Percentiles rank a stretch among this genome's conserved stretches.
These are phyloP conservation scores for Plagodis pulveraria DNA, from an alignment of 2,888 invertebrate genomes.

Conservation along the genomic window DNA sequence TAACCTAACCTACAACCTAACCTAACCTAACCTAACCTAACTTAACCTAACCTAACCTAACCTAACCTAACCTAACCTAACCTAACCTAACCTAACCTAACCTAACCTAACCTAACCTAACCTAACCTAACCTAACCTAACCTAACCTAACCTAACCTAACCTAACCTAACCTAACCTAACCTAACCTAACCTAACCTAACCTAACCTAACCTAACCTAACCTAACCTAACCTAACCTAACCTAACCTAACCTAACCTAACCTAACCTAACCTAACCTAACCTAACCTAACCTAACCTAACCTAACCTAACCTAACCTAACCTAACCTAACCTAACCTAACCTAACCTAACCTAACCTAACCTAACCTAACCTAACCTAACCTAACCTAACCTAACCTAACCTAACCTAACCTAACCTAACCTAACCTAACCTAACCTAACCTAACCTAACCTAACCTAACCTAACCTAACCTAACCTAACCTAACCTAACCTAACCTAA, in stretches of 20 bases:
- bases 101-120: background rate
- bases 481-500: conserved; percentile 1
- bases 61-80: conserved; percentile 1
- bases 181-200: conserved; percentile 1
- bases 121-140: background rate
- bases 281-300: background rate
- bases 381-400: background rate
- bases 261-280: background rate
- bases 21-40: background rate
- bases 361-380: conserved; percentile 1
- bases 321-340: conserved; percentile 1
- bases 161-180: conserved; percentile 1
- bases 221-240: conserved; percentile 1
- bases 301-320: background rate
- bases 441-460: background rate
- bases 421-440: conserved; percentile 1
- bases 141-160: conserved; percentile 1
- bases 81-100: conserved; percentile 1
- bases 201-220: conserved; percentile 1
- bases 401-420: conserved; percentile 1
- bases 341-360: conserved; percentile 16
- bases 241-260: conserved; percentile 1
- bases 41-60: conserved; percentile 1
- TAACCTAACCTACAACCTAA: conserved; percentile 1
- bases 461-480: conserved; percentile 1